Conservation (phyloP, 1,140 invertebrate genomes). For the Formica exsecta region DNA sequence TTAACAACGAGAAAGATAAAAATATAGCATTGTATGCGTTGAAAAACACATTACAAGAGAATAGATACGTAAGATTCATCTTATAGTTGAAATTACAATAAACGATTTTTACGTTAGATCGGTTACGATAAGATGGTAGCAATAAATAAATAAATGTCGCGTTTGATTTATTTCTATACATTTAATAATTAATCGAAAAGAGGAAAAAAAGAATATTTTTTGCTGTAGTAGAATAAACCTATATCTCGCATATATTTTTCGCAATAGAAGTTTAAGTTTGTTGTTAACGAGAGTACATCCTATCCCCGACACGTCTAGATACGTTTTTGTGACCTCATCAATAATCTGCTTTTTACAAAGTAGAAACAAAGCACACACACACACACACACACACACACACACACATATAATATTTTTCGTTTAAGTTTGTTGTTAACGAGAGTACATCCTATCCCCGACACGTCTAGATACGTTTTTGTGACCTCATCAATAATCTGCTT, state of each 20-base stretch:
- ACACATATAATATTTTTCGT: no score
- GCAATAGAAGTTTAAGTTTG: constrained; percentile 41
- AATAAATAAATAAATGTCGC: constrained; percentile 38
- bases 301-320: not conserved
- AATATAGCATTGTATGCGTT: constrained; percentile 25
- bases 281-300: not conserved
- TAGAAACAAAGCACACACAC: not conserved
- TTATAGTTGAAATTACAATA: constrained; percentile 42
- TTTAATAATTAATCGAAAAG: constrained; percentile 42
- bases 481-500: no score
- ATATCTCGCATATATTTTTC: constrained; percentile 33
- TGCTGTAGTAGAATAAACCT: constrained; percentile 49
- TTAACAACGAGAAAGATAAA: constrained; percentile 27
- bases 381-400: no score
- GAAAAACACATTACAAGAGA: constrained; percentile 30
- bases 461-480: no score
- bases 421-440: no score
- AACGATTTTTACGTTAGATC: constrained; percentile 37
- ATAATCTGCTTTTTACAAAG: constrained; percentile 26
- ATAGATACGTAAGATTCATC: constrained; percentile 50
- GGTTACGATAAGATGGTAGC: constrained; percentile 34
- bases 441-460: no score
- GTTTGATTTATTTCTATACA: constrained; percentile 34
- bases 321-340: constrained; percentile 25
- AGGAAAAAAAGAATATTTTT: not conserved